Evolutionary conservation across 2,888 invertebrate species (phyloP).

Genomic region (Drosophila diplacantha): DNA sequence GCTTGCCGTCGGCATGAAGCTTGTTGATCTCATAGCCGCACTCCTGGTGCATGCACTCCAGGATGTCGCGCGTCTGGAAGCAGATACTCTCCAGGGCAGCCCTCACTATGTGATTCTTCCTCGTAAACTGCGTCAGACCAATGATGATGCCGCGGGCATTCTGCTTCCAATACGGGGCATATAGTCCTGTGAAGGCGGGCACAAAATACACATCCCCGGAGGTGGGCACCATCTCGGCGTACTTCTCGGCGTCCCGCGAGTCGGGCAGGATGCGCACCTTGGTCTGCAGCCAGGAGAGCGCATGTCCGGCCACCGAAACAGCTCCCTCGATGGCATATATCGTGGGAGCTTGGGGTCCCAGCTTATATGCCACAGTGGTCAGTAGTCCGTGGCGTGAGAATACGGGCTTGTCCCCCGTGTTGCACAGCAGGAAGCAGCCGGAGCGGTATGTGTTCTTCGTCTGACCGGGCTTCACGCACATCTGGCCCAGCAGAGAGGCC

Average conservation of each 20-base stretch:
- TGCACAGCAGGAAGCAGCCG: conserved; percentile 96
- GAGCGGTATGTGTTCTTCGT: conserved; percentile 97
- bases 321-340: conserved; percentile 98
- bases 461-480: conserved; percentile 90
- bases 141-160: conserved; percentile 95
- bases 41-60: conserved; percentile 96
- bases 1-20: conserved; percentile 94
- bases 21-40: conserved; percentile 90
- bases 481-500: conserved; percentile 93
- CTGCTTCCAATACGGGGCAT: conserved; percentile 98
- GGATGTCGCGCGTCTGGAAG: conserved; percentile 95
- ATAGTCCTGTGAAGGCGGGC: conserved; percentile 97
- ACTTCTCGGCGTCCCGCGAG: conserved; percentile 83
- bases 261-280: conserved; percentile 91
- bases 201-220: conserved; percentile 98
- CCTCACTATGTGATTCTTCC: conserved; percentile 93
- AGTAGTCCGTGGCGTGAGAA: conserved; percentile 92
- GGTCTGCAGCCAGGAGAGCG: conserved; percentile 94
- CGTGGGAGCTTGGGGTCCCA: conserved; percentile 88
- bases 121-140: conserved; percentile 94
- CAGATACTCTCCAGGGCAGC: conserved; percentile 97
- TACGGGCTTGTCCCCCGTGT: conserved; percentile 92
- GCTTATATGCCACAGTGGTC: conserved; percentile 93
- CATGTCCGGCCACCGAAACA: conserved; percentile 94
- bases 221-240: conserved; percentile 88